Evolutionary conservation across 2,797 vertebrate species (phyloP).

Genomic region (Urocyon cinereoargenteus): DNA sequence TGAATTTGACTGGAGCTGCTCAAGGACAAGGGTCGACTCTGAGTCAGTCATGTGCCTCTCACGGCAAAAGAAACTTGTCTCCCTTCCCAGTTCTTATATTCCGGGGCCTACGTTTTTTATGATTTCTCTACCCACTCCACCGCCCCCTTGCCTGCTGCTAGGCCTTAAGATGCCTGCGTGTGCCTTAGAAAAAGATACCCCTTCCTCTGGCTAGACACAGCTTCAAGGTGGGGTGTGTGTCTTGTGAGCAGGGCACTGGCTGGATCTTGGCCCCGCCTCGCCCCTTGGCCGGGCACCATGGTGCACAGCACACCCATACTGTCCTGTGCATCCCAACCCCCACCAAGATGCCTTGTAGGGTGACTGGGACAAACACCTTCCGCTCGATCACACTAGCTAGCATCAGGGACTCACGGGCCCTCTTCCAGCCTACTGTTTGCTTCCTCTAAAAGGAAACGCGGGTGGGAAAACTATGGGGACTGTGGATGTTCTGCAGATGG

Average conservation of each 20-base stretch:
- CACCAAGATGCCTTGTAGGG: background rate
- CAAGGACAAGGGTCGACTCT: background rate
- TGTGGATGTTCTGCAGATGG: background rate
- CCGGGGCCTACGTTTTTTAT: background rate
- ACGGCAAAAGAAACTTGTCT: background rate
- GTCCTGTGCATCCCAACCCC: rapidly evolving
- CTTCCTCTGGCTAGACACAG: background rate
- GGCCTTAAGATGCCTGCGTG: background rate
- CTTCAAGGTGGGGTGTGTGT: background rate
- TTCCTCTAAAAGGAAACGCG: background rate
- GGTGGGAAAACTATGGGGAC: background rate
- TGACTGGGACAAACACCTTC: background rate
- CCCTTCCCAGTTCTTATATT: background rate
- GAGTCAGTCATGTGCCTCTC: background rate
- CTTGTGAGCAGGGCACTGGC: background rate
- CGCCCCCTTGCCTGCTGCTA: background rate
- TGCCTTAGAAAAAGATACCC: background rate
- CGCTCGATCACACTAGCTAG: background rate
- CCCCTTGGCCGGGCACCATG: background rate
- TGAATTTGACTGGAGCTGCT: background rate
- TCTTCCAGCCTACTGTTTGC: background rate
- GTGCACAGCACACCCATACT: background rate
- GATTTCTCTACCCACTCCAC: background rate
- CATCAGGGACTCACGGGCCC: background rate
- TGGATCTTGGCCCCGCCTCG: background rate